phyloP scores from a whole-genome alignment of 2,797 vertebrate species.

The Microctenopoma steveboyesi region DNA sequence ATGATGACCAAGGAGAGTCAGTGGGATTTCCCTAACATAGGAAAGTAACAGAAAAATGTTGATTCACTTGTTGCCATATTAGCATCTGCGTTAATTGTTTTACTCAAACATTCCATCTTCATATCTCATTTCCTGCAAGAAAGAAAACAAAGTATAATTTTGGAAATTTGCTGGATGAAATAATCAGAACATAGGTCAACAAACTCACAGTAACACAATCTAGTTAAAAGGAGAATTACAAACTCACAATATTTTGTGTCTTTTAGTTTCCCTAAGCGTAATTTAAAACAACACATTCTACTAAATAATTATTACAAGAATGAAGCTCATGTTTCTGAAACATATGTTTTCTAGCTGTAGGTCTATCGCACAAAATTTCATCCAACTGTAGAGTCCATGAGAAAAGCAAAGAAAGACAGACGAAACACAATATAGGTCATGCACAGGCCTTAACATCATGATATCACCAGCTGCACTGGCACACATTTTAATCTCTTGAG shows the following conservation, averaged over 20 bases:
- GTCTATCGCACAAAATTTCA: too few species aligned
- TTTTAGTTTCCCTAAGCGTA: not conserved
- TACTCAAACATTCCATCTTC: conserved; percentile 39
- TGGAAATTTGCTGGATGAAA: conserved; percentile 40
- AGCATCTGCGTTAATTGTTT: not conserved
- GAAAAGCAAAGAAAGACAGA: conserved; percentile 8
- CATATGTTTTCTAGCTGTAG: too few species aligned
- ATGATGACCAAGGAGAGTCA: not conserved
- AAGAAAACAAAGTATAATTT: conserved; percentile 44
- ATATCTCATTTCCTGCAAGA: conserved; percentile 39
- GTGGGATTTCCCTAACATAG: conserved; percentile 29
- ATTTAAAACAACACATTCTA: too few species aligned
- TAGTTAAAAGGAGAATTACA: not conserved
- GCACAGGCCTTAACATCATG: conserved; percentile 50
- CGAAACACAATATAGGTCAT: conserved; percentile 52
- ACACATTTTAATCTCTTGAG: conserved; percentile 70
- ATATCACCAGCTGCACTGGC: conserved; percentile 58
- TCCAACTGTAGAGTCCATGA: not conserved
- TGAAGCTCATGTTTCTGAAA: too few species aligned
- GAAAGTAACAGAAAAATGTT: conserved; percentile 14
- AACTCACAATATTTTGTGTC: not conserved
- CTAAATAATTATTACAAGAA: too few species aligned
- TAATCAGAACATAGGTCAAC: conserved; percentile 54
- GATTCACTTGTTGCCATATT: conserved; percentile 14
- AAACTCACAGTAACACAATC: conserved; percentile 3